Conservation (phyloP, 2,797 vertebrate genomes). For the Enteromius viviparus region DNA sequence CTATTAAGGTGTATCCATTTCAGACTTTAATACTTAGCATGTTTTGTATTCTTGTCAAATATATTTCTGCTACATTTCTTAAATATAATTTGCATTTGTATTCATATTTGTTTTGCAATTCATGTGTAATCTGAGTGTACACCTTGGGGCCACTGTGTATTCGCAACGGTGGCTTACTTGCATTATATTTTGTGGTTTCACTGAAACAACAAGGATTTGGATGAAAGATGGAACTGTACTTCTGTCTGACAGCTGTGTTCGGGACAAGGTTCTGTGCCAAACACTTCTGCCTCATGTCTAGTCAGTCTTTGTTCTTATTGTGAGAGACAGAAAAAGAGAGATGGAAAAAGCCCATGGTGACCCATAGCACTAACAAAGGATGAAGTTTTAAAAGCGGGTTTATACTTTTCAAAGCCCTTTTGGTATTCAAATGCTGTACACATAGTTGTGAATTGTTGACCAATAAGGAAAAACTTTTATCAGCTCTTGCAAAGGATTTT, state of each 20-base stretch:
- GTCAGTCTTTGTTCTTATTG: conserved; percentile 2
- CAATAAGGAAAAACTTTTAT: not conserved
- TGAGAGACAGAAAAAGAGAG: not conserved
- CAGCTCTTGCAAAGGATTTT: not conserved
- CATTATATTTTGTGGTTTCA: not conserved
- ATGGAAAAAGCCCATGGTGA: not conserved
- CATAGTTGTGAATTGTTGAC: not conserved
- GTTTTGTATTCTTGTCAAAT: not conserved
- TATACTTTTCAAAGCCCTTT: not conserved
- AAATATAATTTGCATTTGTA: not conserved
- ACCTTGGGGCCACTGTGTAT: not conserved
- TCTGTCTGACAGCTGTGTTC: not conserved
- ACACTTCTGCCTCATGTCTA: not conserved
- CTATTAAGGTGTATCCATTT: not conserved
- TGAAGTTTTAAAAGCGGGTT: not conserved
- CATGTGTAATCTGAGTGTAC: not conserved
- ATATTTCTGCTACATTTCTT: not conserved
- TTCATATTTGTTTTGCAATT: not conserved
- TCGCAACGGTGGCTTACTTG: not conserved
- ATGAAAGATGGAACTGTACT: not conserved
- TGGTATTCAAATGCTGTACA: not conserved
- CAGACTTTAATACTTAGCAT: not conserved
- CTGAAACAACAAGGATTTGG: not conserved
- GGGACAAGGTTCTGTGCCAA: not conserved
- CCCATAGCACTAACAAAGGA: not conserved